Conservation (phyloP, 2,113 vertebrate species). For the Dipodomys merriami region DNA sequence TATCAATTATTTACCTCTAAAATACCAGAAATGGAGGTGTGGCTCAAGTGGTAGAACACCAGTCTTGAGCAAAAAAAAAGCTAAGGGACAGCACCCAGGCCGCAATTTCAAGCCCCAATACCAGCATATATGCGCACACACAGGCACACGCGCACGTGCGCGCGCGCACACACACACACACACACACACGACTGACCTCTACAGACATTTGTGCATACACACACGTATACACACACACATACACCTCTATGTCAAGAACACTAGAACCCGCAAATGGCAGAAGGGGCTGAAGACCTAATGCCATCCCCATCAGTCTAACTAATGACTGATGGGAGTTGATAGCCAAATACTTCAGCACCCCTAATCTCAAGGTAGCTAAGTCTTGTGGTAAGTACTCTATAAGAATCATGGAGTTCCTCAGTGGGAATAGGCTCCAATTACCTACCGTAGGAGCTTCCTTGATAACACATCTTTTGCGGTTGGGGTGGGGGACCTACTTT, state of each 20-base stretch:
- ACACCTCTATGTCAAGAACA: neutral
- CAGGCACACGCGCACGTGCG: neutral
- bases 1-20: neutral
- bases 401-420: neutral
- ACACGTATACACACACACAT: neutral
- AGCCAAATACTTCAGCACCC: neutral
- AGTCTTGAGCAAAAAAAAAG: too few species aligned
- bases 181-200: neutral
- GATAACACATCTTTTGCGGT: neutral
- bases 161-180: neutral
- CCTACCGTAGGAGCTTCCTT: neutral
- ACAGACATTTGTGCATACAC: neutral
- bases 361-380: neutral
- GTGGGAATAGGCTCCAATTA: neutral
- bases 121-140: neutral
- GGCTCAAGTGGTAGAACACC: too few species aligned
- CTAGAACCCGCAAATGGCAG: neutral
- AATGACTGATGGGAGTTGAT: neutral
- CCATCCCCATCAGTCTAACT: neutral
- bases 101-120: neutral
- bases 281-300: neutral
- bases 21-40: too few species aligned
- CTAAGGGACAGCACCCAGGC: too few species aligned
- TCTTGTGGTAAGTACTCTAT: neutral
- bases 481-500: neutral